These are phyloP conservation scores for Aphidoletes aphidimyza DNA, from an alignment of 2,888 invertebrate genomes.

Conservation along the genomic window DNA sequence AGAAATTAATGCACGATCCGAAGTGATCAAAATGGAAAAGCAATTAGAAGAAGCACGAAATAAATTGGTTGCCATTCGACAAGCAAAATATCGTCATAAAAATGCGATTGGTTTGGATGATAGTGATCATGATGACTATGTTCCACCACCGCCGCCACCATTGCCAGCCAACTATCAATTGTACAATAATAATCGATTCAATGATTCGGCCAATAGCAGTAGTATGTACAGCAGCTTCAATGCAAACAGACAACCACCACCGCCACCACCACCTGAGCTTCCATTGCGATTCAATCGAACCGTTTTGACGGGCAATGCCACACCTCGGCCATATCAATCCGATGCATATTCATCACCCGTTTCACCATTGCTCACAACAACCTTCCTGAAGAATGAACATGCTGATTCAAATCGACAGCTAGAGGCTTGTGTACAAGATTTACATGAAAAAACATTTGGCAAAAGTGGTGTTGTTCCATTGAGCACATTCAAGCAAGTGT, in stretches of 20 bases:
- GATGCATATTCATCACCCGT: conserved; percentile 53
- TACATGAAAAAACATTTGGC: conserved; percentile 67
- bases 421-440: conserved; percentile 66
- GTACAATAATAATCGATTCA: conserved; percentile 2
- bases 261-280: conserved; percentile 64
- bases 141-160: conserved; percentile 56
- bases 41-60: conserved; percentile 93
- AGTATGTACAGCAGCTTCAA: neutral
- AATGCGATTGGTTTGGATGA: conserved; percentile 71
- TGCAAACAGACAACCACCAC: conserved; percentile 57
- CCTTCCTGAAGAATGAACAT: conserved; percentile 50
- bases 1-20: conserved; percentile 90
- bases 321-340: conserved; percentile 65
- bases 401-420: conserved; percentile 58
- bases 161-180: conserved; percentile 60
- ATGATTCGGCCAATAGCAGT: neutral
- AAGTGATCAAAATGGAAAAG: conserved; percentile 92
- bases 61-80: conserved; percentile 88
- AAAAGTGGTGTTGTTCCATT: conserved; percentile 62
- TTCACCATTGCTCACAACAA: conserved; percentile 53
- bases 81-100: conserved; percentile 87
- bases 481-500: conserved; percentile 60
- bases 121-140: conserved; percentile 70
- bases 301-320: conserved; percentile 65
- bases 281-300: conserved; percentile 60